Conservation (phyloP, 2,888 invertebrate species). For the Cephonodes hylas region DNA sequence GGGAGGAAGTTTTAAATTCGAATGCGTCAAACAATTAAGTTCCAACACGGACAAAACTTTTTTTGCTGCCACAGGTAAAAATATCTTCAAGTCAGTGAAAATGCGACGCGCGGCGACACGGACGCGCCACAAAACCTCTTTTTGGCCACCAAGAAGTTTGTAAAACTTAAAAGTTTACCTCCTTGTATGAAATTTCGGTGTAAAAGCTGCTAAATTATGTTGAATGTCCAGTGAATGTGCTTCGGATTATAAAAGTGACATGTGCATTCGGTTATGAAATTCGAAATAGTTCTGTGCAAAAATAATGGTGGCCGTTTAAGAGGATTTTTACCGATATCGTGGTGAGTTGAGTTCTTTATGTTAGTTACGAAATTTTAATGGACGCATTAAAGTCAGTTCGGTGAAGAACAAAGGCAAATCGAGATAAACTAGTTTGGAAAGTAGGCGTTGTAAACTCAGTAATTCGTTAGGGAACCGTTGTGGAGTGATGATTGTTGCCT, state of each 20-base stretch:
- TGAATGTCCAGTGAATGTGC: constrained; percentile 35
- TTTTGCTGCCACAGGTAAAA: constrained; percentile 76
- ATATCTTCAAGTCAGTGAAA: constrained; percentile 71
- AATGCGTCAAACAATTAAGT: constrained; percentile 30
- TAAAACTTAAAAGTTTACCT: constrained; percentile 17
- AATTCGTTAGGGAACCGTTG: constrained; percentile 36
- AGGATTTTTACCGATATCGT: constrained; percentile 55
- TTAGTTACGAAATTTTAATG: constrained; percentile 13
- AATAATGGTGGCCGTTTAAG: constrained; percentile 48
- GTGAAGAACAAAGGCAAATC: constrained; percentile 54
- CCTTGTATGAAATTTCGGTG: constrained; percentile 30
- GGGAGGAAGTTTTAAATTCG: constrained; percentile 21
- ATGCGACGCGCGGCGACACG: constrained; percentile 52
- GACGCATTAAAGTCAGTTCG: constrained; percentile 27
- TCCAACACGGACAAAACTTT: constrained; percentile 55
- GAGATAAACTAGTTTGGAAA: constrained; percentile 61
- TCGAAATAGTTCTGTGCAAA: constrained; percentile 51
- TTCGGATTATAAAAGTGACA: constrained; percentile 31
- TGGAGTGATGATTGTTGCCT: neutral
- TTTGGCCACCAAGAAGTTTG: constrained; percentile 25
- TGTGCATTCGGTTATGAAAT: constrained; percentile 32
- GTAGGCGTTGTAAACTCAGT: constrained; percentile 47
- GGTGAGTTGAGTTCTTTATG: constrained; percentile 45
- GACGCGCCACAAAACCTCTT: constrained; percentile 37
- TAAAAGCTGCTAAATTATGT: constrained; percentile 19